Evolutionary conservation across 2,113 vertebrate genomes (phyloP).

Genomic region (Theropithecus gelada): DNA sequence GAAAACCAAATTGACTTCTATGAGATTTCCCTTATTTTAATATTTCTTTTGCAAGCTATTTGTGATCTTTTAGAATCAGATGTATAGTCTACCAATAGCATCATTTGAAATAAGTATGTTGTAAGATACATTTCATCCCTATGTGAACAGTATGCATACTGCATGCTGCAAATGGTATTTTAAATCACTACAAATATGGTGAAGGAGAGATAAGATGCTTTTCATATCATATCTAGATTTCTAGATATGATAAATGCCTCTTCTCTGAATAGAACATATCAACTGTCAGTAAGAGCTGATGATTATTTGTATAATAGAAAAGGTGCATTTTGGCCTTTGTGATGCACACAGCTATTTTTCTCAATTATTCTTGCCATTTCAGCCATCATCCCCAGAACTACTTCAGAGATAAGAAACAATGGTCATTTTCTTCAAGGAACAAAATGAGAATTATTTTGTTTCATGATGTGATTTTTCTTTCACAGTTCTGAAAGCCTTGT

Average conservation of each 20-base stretch:
- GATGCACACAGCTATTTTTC: slow-evolving; percentile 58
- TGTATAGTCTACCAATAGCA: not conserved
- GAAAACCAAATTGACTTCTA: slow-evolving; percentile 6
- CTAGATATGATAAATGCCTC: not conserved
- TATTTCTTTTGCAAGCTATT: not conserved
- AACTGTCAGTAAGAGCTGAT: slow-evolving; percentile 41
- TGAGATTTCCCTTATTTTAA: slow-evolving; percentile 1
- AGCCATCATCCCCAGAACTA: slow-evolving; percentile 66
- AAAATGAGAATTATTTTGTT: slow-evolving; percentile 77
- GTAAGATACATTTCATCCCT: not conserved
- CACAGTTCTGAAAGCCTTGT: slow-evolving; percentile 61
- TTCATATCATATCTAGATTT: slow-evolving; percentile 1
- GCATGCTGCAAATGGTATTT: slow-evolving; percentile 39
- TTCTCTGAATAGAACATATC: slow-evolving; percentile 44
- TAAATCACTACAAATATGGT: slow-evolving; percentile 64
- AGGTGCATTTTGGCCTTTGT: slow-evolving; percentile 58
- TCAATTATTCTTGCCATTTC: slow-evolving; percentile 73
- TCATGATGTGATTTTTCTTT: slow-evolving; percentile 70
- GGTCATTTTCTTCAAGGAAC: slow-evolving; percentile 66
- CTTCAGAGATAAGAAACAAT: slow-evolving; percentile 74
- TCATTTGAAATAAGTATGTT: not conserved
- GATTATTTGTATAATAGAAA: slow-evolving; percentile 62
- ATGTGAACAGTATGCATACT: not conserved
- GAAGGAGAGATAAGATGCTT: slow-evolving; percentile 60
- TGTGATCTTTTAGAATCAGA: not conserved